phyloP scores from a whole-genome alignment of 2,113 vertebrate species.

The Arvicanthis niloticus region DNA sequence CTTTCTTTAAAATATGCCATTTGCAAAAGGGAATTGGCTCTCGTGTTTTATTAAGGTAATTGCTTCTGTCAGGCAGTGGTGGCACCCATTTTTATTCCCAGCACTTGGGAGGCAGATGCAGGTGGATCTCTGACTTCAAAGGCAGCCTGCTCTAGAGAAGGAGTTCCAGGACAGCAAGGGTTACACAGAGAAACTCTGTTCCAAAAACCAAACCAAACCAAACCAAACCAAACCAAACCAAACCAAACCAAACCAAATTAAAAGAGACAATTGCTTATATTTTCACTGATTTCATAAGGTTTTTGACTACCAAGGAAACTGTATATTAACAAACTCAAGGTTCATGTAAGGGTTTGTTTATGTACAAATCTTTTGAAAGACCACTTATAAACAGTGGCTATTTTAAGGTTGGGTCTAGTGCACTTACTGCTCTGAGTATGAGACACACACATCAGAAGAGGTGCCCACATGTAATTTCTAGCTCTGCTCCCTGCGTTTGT shows the following conservation, averaged over 20 bases:
- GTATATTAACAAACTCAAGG: background rate
- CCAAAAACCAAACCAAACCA: background rate
- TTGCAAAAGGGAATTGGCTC: background rate
- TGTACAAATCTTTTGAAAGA: background rate
- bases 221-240: background rate
- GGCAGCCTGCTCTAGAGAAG: background rate
- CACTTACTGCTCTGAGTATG: background rate
- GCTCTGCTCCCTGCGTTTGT: too few species aligned
- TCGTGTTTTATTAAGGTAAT: background rate
- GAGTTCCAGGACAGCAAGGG: background rate
- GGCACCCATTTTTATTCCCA: background rate
- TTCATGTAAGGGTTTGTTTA: background rate
- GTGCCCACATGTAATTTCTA: too few species aligned
- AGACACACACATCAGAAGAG: too few species aligned
- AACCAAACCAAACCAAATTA: background rate
- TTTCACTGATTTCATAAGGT: background rate
- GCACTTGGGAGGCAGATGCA: too few species aligned
- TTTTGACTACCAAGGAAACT: background rate
- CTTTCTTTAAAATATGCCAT: background rate
- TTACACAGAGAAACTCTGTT: background rate
- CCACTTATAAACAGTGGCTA: background rate
- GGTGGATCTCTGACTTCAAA: background rate
- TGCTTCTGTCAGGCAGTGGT: background rate
- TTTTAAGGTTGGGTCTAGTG: background rate
- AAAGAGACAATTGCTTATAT: background rate